Percentiles rank a stretch among this genome's conserved stretches.
Evolutionary conservation across 2,113 vertebrate species (phyloP).

Genomic region (Speoplatyrhinus poulsoni): DNA sequence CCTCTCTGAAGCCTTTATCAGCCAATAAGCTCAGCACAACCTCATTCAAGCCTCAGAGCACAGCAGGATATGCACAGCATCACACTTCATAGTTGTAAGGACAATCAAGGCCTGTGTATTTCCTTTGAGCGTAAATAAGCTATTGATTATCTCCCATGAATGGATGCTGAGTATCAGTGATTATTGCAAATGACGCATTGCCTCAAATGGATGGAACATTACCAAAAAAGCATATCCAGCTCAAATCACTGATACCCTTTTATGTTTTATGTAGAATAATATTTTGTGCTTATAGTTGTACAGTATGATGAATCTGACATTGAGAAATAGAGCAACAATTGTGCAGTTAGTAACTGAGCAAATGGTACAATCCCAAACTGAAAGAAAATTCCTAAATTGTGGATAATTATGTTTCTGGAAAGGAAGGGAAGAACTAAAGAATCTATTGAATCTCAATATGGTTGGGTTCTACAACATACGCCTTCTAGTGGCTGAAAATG

Average conservation of each 20-base stretch:
- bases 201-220: neutral
- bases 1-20: constrained; percentile 18
- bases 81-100: constrained; percentile 10
- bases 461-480: constrained; percentile 14
- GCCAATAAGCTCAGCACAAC: neutral
- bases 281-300: constrained; percentile 1
- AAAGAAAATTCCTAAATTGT: constrained; percentile 26
- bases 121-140: constrained; percentile 2
- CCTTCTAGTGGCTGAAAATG: constrained; percentile 51
- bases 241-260: neutral
- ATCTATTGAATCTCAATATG: neutral
- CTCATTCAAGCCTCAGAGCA: neutral
- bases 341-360: constrained; percentile 60
- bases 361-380: constrained; percentile 61
- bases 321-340: constrained; percentile 48
- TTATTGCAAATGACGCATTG: constrained; percentile 3
- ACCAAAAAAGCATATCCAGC: neutral
- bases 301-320: constrained; percentile 60
- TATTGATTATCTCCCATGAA: constrained; percentile 32
- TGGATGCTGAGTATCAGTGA: constrained; percentile 29
- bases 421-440: neutral
- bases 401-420: neutral
- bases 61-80: constrained; percentile 2
- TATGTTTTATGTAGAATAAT: neutral
- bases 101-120: constrained; percentile 29